Percentiles rank a stretch among this genome's conserved stretches.
Conservation (phyloP, 2,797 vertebrate species). For the Coendou prehensilis region DNA sequence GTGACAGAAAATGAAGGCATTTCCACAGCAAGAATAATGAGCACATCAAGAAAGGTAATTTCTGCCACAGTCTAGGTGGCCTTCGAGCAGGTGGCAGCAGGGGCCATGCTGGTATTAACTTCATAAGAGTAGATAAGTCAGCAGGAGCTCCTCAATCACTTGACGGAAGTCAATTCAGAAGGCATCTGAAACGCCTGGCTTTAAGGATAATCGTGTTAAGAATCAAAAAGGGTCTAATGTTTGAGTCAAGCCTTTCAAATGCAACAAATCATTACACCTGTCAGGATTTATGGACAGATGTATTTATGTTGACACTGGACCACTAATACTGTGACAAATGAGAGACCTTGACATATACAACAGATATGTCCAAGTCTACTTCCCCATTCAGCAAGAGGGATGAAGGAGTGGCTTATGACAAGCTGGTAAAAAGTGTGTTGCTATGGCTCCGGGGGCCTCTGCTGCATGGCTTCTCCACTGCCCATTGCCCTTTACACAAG, state of each 20-base stretch:
- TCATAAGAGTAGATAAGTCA: conserved; percentile 87
- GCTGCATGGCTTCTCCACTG: conserved; percentile 37
- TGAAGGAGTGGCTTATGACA: conserved; percentile 86
- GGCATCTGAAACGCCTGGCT: conserved; percentile 88
- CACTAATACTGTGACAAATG: conserved; percentile 90
- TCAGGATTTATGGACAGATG: conserved; percentile 92
- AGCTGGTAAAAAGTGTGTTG: conserved; percentile 82
- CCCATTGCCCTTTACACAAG: conserved; percentile 57
- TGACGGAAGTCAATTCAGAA: conserved; percentile 90
- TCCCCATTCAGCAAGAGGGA: conserved; percentile 84
- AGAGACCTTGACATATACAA: conserved; percentile 89
- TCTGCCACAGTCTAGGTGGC: conserved; percentile 79
- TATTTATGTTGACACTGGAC: conserved; percentile 91
- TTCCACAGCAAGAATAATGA: conserved; percentile 76
- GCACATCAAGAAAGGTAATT: conserved; percentile 53
- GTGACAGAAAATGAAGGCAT: conserved; percentile 66
- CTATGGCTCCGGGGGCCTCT: conserved; percentile 57
- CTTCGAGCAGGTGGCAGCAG: conserved; percentile 86
- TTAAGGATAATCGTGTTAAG: conserved; percentile 90
- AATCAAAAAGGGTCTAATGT: conserved; percentile 90
- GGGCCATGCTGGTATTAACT: conserved; percentile 86
- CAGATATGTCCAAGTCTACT: conserved; percentile 88
- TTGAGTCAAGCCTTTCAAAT: conserved; percentile 90
- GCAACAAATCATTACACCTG: conserved; percentile 91
- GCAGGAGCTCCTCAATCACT: conserved; percentile 86